Percentiles rank a stretch among this genome's conserved stretches.
Evolutionary conservation across 2,113 vertebrate genomes (phyloP).

Genomic region (Lichenostomus cassidix): DNA sequence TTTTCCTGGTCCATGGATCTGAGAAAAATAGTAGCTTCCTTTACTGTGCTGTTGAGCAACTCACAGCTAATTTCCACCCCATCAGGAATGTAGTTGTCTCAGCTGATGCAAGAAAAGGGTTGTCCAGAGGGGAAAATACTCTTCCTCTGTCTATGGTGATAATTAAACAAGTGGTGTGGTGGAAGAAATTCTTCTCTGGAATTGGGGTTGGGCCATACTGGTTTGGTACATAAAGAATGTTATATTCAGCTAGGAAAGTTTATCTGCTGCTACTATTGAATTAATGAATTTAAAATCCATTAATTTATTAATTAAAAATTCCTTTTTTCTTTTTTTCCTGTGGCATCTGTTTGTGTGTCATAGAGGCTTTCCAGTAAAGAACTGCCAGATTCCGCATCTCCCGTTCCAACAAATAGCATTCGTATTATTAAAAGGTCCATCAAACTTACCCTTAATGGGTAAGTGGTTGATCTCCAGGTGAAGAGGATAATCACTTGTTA

Average conservation of each 20-base stretch:
- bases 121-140: not conserved
- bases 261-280: not conserved
- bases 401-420: conserved; percentile 88
- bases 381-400: conserved; percentile 93
- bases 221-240: not conserved
- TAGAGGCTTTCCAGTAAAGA: conserved; percentile 96
- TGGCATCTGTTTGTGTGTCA: conserved; percentile 38
- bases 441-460: conserved; percentile 93
- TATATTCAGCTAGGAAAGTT: not conserved
- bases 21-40: not conserved
- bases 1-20: not conserved
- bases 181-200: not conserved
- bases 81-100: not conserved
- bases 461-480: conserved; percentile 74
- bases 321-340: not conserved
- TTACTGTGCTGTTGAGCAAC: not conserved
- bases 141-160: not conserved
- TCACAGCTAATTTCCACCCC: not conserved
- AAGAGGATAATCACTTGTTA: conserved; percentile 47
- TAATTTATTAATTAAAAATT: not conserved
- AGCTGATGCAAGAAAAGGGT: not conserved
- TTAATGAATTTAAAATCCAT: not conserved
- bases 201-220: not conserved
- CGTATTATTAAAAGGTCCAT: conserved; percentile 96
- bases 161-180: not conserved